A percentile compares a stretch with the other conserved stretches of the same genome.
Evolutionary conservation across 1,140 invertebrate genomes (phyloP).

Genomic region (Sinonovacula constricta): DNA sequence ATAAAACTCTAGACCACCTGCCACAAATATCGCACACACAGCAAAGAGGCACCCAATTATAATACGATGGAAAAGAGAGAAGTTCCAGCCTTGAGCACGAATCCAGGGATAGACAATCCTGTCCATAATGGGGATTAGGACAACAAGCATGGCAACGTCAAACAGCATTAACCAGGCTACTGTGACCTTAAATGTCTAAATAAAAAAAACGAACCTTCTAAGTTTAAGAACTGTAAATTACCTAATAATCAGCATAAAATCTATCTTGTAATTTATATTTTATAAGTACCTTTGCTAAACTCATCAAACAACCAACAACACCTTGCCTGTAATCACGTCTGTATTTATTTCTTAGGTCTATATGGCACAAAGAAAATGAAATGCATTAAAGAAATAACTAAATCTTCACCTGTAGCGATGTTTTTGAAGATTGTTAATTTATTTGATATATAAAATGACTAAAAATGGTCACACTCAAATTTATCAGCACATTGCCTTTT

Average conservation of each 20-base stretch:
- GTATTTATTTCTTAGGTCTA: too few species aligned
- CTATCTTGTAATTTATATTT: neutral
- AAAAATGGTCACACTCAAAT: too few species aligned
- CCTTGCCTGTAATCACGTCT: too few species aligned
- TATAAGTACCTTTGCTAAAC: too few species aligned
- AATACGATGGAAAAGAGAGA: constrained; percentile 72
- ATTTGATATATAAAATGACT: too few species aligned
- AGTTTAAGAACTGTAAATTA: neutral
- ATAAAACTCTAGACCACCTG: constrained; percentile 75
- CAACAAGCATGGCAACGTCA: constrained; percentile 78
- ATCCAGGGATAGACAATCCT: constrained; percentile 78
- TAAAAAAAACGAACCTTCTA: too few species aligned
- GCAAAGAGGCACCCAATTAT: constrained; percentile 80
- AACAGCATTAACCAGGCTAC: constrained; percentile 80
- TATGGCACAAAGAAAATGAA: too few species aligned
- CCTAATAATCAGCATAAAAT: neutral
- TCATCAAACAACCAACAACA: too few species aligned
- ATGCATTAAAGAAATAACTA: too few species aligned
- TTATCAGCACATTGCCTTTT: too few species aligned
- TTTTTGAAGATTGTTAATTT: too few species aligned
- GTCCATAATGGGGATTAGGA: constrained; percentile 79
- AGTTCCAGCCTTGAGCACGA: constrained; percentile 57
- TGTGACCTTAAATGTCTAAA: constrained; percentile 69
- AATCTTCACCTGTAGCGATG: too few species aligned
- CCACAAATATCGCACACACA: constrained; percentile 76